Evolutionary conservation across 2,113 vertebrate species (phyloP), one percentile per base, ranked within the genome.

Genomic region (Rallus limicola): DNA sequence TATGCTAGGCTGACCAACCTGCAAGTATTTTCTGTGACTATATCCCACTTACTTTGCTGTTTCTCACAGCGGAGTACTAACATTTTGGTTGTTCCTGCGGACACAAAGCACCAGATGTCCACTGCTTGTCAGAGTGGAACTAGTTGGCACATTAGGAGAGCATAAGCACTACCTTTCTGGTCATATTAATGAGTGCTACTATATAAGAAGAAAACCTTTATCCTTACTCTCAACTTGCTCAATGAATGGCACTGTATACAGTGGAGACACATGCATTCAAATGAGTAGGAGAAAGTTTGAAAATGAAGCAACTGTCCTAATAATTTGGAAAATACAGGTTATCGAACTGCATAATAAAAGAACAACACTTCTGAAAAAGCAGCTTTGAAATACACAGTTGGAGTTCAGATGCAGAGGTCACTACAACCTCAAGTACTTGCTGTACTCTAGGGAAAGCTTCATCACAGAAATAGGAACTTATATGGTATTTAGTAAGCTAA

Each of bases 201-300:
- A 8, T 1, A 36, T 42, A 6, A 40, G 77, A 78, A 69, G 78
- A 74, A 70, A 15, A 0, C 0, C 28, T 58, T 33, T 60, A 68
- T 72, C 85, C 24, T 79, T 71, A 24, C 26, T 50, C 33, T 71
- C 17, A 48, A 1, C 12, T 82, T 65, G 28, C 33, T 85, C 5
- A 2, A 15, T 38, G 38, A 77, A 74, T 58, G 25, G 18, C 52
- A 86, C 1, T 1, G 16, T 6, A 13, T 34, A 33, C 28, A 69
- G 52, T 5, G 3, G 31, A 77, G 33, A 69, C 11, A 10, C 0
- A 1, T 3, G 13, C 6, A 18, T 68, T 53, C 42, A 70, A 17
- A n/a, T 4, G 29, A 83, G n/a, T 5, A 77, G 42, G 16, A 94
- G 40, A 29, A 68, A 44, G 28, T 40, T n/a, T 36, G 23, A 50